Evolutionary conservation across 2,113 vertebrate species (phyloP).

Genomic region (Rhinolophus sinicus): DNA sequence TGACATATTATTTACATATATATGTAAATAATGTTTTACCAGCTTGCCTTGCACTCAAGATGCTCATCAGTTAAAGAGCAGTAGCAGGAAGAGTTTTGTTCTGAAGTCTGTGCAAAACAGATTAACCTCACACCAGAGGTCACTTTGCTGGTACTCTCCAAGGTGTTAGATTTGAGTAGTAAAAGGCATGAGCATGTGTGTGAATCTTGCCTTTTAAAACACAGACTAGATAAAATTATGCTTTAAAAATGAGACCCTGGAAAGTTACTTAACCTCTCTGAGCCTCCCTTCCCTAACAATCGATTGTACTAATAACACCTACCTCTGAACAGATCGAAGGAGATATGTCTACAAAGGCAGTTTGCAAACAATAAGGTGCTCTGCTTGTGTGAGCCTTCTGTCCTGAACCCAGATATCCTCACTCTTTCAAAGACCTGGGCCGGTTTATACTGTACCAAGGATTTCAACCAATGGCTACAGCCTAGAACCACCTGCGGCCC

Average conservation of each 20-base stretch:
- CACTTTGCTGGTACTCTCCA: background rate
- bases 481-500: background rate
- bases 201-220: background rate
- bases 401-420: background rate
- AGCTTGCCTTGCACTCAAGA: background rate
- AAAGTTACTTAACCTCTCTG: background rate
- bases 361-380: background rate
- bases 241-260: constrained; percentile 5
- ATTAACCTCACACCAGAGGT: background rate
- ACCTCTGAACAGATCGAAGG: background rate
- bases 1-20: too few relatives aligned
- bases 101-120: background rate
- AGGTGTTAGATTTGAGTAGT: background rate
- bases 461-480: background rate
- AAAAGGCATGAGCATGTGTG: background rate
- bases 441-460: background rate
- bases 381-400: background rate
- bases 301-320: background rate
- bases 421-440: background rate
- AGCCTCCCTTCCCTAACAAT: background rate
- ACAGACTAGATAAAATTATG: background rate
- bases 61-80: background rate
- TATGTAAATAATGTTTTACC: background rate
- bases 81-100: background rate
- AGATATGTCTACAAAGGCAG: background rate